phyloP scores from a whole-genome alignment of 1,140 invertebrate species.

The Pomacea maculata region DNA sequence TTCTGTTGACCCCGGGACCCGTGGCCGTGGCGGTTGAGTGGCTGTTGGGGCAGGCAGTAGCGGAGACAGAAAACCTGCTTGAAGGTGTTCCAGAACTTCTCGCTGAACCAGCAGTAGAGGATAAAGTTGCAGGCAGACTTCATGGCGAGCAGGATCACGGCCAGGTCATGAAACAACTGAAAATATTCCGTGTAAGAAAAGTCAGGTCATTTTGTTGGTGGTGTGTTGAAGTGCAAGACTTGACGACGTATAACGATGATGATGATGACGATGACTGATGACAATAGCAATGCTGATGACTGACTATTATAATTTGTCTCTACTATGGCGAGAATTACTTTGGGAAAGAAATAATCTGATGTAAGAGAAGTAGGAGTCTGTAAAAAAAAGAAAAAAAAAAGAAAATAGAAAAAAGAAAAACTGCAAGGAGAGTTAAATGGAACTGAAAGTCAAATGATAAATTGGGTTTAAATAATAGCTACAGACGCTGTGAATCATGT shows the following conservation, averaged over 20 bases:
- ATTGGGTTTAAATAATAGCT: not conserved
- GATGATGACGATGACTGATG: not conserved
- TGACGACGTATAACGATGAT: not conserved
- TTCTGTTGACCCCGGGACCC: conserved; percentile 32
- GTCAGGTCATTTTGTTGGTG: not conserved
- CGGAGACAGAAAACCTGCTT: conserved; percentile 72
- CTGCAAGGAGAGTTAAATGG: not conserved
- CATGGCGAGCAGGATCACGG: conserved; percentile 75
- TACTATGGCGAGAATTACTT: not conserved
- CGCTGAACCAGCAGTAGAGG: conserved; percentile 80
- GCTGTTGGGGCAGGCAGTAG: conserved; percentile 32
- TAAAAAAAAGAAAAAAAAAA: too few species aligned
- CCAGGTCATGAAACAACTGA: conserved; percentile 27
- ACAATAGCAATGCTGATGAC: too few species aligned
- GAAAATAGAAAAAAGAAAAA: too few species aligned
- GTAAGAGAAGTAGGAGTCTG: not conserved
- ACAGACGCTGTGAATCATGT: not conserved
- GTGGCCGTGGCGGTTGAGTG: conserved; percentile 19
- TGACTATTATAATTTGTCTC: too few species aligned
- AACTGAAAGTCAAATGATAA: not conserved
- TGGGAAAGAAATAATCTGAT: too few species aligned
- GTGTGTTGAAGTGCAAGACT: too few species aligned
- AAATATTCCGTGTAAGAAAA: not conserved
- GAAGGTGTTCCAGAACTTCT: conserved; percentile 81
- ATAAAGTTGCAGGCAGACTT: conserved; percentile 80